Percentiles rank a stretch among this genome's conserved stretches.
Conservation (phyloP, 2,113 vertebrate genomes). For the Isurus oxyrinchus region DNA sequence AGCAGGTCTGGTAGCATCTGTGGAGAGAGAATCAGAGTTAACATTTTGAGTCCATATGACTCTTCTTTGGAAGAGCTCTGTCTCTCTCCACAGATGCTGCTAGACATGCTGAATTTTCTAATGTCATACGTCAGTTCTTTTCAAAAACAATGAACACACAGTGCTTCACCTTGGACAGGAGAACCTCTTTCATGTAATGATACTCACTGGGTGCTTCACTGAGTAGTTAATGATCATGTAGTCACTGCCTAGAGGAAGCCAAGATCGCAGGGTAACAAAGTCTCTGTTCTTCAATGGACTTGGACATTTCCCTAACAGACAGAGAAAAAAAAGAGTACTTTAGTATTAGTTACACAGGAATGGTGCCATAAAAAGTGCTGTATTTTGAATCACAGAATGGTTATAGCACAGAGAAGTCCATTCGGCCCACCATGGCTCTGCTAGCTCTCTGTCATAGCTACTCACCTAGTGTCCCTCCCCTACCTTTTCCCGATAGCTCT, state of each 20-base stretch:
- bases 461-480: no score
- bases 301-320: constrained; percentile 57
- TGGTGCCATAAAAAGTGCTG: background rate
- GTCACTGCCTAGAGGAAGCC: constrained; percentile 75
- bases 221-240: constrained; percentile 89
- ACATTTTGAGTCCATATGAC: no score
- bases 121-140: no score
- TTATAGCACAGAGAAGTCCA: no score
- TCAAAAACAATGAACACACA: background rate
- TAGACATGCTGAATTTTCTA: no score
- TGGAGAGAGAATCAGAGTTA: no score
- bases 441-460: no score
- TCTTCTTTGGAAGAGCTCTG: no score
- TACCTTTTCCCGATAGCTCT: background rate
- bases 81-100: no score
- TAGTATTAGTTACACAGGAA: background rate
- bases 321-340: background rate
- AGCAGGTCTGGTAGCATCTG: no score
- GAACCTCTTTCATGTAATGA: background rate
- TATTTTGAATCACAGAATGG: background rate
- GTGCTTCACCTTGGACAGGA: background rate
- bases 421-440: no score
- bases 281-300: constrained; percentile 75
- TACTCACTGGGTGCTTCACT: constrained; percentile 70
- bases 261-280: constrained; percentile 77